Base-by-base conservation (phyloP, 2,888 invertebrate species). In the Cactoblastis cactorum region DNA sequence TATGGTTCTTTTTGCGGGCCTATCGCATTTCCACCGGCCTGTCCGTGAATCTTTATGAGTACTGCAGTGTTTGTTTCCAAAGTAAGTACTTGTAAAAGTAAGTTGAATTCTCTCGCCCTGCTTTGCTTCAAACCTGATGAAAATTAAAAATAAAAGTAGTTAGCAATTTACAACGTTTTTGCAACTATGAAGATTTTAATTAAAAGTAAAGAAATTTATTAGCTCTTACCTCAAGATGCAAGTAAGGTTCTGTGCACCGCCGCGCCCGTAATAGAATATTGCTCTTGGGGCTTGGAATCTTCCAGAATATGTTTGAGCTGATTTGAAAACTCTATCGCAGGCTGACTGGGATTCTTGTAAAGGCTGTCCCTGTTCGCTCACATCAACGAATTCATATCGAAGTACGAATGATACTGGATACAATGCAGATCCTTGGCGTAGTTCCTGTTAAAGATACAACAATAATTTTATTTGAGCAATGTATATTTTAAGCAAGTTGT, bases 371-470 rank as follows among this genome's bases (percentile, higher is more conserved):
- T 93, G 93, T 69, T 93, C 92, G 55, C 92, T 92, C 41, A 93
- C 91, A 75, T 95, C 95, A 15, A 96, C 94, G 71, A 96, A 96
- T 80, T 96, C 96, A 80, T 95, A 96, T 48, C 94, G 92, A 3
- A 96, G 91, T 35, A 94, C 91, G 74, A 96, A 96, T 60, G 94
- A 88, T 50, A 95, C 93, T 1, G 95, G 95, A 73, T 94, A 95
- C 45, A 95, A 84, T 3, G 95, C 94, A 53, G 94, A 95, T n/a
- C 95, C 95, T 74, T 94, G 94, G 38, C 93, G 92, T 33, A 95
- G 90, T 65, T 93, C 93, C 84, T 90, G 80, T 46, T 60, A 62
- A 59, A 50, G 49, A 56, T 61, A 49, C 32, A 32, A 24, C 14
- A 33, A n/a, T 28, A 9, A 28, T 28, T 6, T 9, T 8, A 28